These are phyloP conservation scores for Homalodisca vitripennis DNA, from an alignment of 1,140 invertebrate genomes.

Conservation along the genomic window DNA sequence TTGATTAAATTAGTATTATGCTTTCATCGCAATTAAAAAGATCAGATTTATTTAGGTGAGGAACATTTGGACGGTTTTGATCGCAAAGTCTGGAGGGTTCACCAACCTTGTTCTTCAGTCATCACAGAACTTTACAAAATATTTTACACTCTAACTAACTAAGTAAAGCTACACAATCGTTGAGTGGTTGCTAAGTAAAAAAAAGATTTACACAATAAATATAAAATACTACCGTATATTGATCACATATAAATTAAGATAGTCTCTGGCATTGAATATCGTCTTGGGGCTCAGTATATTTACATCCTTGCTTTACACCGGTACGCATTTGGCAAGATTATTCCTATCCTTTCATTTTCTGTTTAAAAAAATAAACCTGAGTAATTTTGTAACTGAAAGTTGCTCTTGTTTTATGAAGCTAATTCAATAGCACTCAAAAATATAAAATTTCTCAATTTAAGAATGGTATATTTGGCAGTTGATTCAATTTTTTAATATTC, in stretches of 20 bases:
- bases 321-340: constrained; percentile 14
- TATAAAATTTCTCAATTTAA: no score
- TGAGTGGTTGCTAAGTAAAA: constrained; percentile 14
- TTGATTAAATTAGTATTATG: no score
- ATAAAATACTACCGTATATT: constrained; percentile 14
- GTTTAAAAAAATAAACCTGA: no score
- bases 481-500: background rate
- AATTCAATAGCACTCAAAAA: no score
- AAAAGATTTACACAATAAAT: constrained; percentile 17
- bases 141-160: constrained; percentile 5
- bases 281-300: background rate
- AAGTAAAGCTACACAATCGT: constrained; percentile 21
- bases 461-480: no score
- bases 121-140: background rate
- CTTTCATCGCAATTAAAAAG: no score
- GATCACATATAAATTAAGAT: constrained; percentile 24
- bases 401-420: no score
- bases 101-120: background rate
- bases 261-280: background rate
- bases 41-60: no score
- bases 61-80: no score
- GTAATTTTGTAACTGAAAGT: no score
- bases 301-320: constrained; percentile 18
- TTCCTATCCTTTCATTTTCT: background rate
- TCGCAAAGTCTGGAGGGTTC: no score